Evolutionary conservation across 2,113 vertebrate genomes (phyloP).

Genomic region (Chiloscyllium plagiosum): DNA sequence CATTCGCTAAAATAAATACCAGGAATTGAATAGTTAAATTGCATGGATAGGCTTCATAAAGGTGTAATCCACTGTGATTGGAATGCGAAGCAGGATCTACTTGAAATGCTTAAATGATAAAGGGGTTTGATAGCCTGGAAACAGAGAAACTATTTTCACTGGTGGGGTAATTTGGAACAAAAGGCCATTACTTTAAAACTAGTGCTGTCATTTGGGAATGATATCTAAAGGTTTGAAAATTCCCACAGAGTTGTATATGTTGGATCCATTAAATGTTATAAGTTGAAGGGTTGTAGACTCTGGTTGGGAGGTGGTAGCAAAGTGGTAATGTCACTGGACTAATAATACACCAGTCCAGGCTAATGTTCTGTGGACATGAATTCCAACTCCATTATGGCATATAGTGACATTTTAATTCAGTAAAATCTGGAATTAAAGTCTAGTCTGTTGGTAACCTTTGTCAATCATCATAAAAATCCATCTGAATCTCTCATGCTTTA

Average conservation of each 20-base stretch:
- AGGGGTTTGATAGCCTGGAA: not conserved
- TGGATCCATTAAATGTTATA: not conserved
- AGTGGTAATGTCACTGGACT: too few relatives aligned
- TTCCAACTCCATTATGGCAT: too few relatives aligned
- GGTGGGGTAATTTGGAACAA: not conserved
- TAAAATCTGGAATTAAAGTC: too few relatives aligned
- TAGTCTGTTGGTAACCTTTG: too few relatives aligned
- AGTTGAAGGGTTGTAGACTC: not conserved
- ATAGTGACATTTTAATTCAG: too few relatives aligned
- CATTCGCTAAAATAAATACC: not conserved
- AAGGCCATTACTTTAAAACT: not conserved
- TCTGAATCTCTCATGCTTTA: too few relatives aligned
- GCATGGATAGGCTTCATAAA: not conserved
- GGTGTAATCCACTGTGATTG: not conserved
- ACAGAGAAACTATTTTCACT: not conserved
- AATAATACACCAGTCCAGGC: too few relatives aligned
- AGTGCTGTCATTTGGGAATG: not conserved
- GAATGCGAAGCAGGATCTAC: not conserved
- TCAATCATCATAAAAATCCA: too few relatives aligned
- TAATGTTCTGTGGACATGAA: too few relatives aligned
- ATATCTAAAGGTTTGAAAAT: not conserved
- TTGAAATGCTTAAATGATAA: not conserved
- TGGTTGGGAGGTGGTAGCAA: not conserved
- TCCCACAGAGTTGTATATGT: not conserved
- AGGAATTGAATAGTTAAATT: not conserved